These are phyloP conservation scores for Cantharis nigra DNA, from an alignment of 2,888 invertebrate genomes.

Conservation along the genomic window DNA sequence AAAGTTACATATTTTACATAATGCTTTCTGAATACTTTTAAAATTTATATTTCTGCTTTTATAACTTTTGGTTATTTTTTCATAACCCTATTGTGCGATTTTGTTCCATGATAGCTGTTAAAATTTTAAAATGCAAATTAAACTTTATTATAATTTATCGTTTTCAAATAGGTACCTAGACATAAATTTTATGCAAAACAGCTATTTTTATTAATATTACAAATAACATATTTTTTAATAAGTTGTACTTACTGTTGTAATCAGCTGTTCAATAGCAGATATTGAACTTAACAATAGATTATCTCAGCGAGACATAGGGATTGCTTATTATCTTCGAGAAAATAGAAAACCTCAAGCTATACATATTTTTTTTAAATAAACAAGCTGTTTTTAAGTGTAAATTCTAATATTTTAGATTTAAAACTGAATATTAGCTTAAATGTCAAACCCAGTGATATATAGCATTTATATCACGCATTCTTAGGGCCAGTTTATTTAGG, in stretches of 20 bases:
- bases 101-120: background rate
- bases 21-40: slow-evolving; percentile 5
- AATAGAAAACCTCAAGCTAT: too few species aligned
- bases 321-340: too few species aligned
- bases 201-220: background rate
- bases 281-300: background rate
- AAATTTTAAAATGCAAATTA: background rate
- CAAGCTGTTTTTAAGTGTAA: too few species aligned
- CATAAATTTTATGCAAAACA: background rate
- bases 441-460: too few species aligned
- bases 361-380: too few species aligned
- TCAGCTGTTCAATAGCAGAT: background rate
- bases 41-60: background rate
- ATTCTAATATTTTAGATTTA: too few species aligned
- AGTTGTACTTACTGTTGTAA: background rate
- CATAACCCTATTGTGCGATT: background rate
- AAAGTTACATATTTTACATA: slow-evolving; percentile 26
- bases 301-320: too few species aligned
- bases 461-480: too few species aligned
- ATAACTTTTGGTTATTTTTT: background rate
- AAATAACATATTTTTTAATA: background rate
- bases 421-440: too few species aligned
- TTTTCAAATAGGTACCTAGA: background rate
- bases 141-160: background rate
- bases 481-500: too few species aligned